These are phyloP conservation scores for Hystrix brachyura DNA, from an alignment of 2,113 vertebrate genomes.

Conservation along the genomic window DNA sequence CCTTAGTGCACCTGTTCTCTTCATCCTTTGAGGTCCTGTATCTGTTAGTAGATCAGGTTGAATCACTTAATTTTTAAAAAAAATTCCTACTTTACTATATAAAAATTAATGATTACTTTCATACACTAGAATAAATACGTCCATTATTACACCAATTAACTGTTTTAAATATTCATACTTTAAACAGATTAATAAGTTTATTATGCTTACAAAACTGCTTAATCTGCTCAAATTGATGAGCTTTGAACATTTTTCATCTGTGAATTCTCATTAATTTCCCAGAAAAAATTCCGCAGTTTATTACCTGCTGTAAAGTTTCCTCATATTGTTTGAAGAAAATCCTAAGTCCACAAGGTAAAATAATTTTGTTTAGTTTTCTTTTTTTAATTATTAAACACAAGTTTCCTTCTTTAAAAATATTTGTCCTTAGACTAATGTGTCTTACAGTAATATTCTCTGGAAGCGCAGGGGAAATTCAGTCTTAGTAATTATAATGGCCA, in stretches of 20 bases:
- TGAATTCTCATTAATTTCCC: not conserved
- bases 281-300: not conserved
- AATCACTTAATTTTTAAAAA: not conserved
- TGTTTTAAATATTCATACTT: not conserved
- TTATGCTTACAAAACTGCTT: not conserved
- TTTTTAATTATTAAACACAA: not conserved
- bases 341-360: not conserved
- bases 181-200: slow-evolving; percentile 20
- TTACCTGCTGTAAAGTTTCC: not conserved
- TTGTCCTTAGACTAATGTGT: not conserved
- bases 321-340: not conserved
- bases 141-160: not conserved
- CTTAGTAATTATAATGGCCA: not conserved
- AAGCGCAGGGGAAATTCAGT: not conserved
- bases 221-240: not conserved
- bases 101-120: slow-evolving; percentile 31
- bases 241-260: not conserved
- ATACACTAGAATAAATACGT: not conserved
- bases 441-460: not conserved
- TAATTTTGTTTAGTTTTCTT: not conserved
- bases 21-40: not conserved
- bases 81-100: not conserved
- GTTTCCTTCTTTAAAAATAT: not conserved
- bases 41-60: slow-evolving; percentile 1
- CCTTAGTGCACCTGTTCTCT: not conserved